Evolutionary conservation across 2,113 vertebrate genomes (phyloP).

Genomic region (Ageneiosus marmoratus): DNA sequence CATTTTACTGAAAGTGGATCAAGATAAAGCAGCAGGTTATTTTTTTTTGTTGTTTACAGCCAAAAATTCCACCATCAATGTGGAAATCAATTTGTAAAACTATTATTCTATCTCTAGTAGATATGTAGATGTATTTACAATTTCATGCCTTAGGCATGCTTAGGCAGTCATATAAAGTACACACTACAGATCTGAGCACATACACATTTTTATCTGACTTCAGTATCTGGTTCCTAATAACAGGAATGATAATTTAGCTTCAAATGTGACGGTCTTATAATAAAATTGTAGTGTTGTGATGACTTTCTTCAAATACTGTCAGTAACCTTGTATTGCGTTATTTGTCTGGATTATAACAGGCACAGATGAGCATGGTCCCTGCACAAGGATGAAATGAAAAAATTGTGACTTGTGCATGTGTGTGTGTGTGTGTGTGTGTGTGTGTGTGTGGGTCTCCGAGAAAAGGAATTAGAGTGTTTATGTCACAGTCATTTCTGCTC

Average conservation of each 20-base stretch:
- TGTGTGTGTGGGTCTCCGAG: constrained; percentile 15
- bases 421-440: constrained; percentile 4
- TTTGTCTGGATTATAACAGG: constrained; percentile 3
- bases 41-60: constrained; percentile 76
- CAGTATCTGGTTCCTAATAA: constrained; percentile 2
- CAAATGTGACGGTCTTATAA: not conserved
- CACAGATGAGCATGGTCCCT: not conserved
- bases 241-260: not conserved
- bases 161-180: constrained; percentile 43
- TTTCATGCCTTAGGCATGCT: constrained; percentile 44
- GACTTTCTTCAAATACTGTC: constrained; percentile 15
- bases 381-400: no score
- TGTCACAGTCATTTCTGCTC: constrained; percentile 32
- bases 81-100: constrained; percentile 67
- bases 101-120: constrained; percentile 57
- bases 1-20: constrained; percentile 64
- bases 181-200: constrained; percentile 1
- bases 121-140: constrained; percentile 41
- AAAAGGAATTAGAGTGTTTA: constrained; percentile 30
- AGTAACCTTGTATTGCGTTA: constrained; percentile 7
- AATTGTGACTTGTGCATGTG: no score
- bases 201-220: not conserved
- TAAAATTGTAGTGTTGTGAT: constrained; percentile 21
- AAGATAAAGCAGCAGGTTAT: constrained; percentile 75
- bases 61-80: constrained; percentile 65